Evolutionary conservation across 2,113 vertebrate species (phyloP).

Genomic region (Fulmarus glacialis): DNA sequence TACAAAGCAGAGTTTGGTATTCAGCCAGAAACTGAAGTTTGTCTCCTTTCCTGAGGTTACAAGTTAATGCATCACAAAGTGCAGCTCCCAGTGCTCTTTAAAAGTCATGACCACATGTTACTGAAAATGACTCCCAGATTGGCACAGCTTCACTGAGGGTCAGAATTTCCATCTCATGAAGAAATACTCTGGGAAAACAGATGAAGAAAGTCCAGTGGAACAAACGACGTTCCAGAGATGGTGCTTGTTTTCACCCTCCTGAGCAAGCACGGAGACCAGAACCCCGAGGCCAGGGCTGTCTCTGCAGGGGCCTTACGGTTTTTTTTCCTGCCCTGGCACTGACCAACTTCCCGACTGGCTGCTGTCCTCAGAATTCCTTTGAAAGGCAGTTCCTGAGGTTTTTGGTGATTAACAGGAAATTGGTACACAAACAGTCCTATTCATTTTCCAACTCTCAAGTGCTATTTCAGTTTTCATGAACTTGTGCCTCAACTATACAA

Average conservation of each 20-base stretch:
- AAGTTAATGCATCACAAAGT: constrained; percentile 34
- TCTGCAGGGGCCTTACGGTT: not conserved
- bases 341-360: constrained; percentile 42
- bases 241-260: constrained; percentile 30
- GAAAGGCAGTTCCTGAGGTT: constrained; percentile 22
- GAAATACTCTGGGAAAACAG: constrained; percentile 52
- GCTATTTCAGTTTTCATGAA: constrained; percentile 13
- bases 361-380: constrained; percentile 44
- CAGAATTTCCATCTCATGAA: constrained; percentile 51
- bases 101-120: not conserved
- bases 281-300: not conserved
- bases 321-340: not conserved
- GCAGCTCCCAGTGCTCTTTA: constrained; percentile 36
- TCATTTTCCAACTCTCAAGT: not conserved
- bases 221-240: constrained; percentile 5
- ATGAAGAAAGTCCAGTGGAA: constrained; percentile 43
- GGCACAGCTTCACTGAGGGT: constrained; percentile 39
- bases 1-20: constrained; percentile 40
- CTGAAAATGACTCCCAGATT: constrained; percentile 37
- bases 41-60: constrained; percentile 52
- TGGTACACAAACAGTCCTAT: not conserved
- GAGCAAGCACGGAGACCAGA: not conserved
- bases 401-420: constrained; percentile 46
- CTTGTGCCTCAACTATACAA: not conserved
- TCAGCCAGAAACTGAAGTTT: constrained; percentile 40